Base-by-base conservation (phyloP, 2,797 vertebrate species). In the Decapterus maruadsi region DNA sequence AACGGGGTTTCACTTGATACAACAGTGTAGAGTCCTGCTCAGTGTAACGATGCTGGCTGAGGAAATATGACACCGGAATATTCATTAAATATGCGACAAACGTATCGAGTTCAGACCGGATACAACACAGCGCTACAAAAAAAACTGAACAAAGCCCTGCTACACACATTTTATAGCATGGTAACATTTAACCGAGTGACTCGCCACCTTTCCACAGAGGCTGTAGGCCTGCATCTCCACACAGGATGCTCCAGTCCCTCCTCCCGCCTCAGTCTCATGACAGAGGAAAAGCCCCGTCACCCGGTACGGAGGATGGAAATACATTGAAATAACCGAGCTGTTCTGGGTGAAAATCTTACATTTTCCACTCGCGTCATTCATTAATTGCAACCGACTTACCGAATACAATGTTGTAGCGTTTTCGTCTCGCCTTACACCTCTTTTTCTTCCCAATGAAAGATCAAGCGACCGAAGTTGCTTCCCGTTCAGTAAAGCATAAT, bases 221-320 rank as follows among this genome's bases (percentile, higher is more conserved):
- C 1, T 16, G n/a, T 20, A 84, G 89, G 90, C 90, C 89, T 88
- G 38, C 31, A 46, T 81, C 51, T 68, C 43, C 36, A 40, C 6
- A 70, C 9, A 46, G 46, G 87, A 90, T 87, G 83, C 87, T 88
- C n/a, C 80, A 45, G 75, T 78, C 65, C 83, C 75, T 77, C 87
- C 88, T 80, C 81, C 87, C 72, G 59, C 68, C 77, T 57, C 90
- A 63, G 93, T 94, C 94, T 92, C 87, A 91, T 95, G 95, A 95
- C 93, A 77, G 81, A 60, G 58, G 80, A 78, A 76, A 58, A 89
- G 80, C 89, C 62, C 81, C 22, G 76, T 78, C 83, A 89, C 67
- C 72, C n/a, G 70, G 11, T 42, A 9, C 71, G 22, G 0, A 9
- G 3, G 8, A 69, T 50, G 19, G 8, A 72, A 72, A 68, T 31